Conservation (phyloP, 2,113 vertebrate genomes). For the Scolopax mira region DNA sequence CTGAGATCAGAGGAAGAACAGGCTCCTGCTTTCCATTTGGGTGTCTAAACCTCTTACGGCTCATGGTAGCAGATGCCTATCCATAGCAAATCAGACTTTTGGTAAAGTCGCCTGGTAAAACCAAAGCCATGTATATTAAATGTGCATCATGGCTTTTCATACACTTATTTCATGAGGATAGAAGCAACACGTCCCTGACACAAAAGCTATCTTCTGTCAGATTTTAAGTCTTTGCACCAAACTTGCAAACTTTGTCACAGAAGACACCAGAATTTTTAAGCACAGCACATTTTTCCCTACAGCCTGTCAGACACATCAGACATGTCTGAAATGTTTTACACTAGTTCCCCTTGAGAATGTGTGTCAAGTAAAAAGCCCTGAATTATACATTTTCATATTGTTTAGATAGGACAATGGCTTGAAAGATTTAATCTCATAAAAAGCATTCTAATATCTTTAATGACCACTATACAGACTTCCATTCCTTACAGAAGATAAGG, state of each 20-base stretch:
- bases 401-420: background rate
- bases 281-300: background rate
- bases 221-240: background rate
- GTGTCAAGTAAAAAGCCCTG: background rate
- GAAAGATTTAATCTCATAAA: conserved; percentile 22
- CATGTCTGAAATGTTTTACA: background rate
- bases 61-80: background rate
- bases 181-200: background rate
- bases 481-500: conserved; percentile 25
- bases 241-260: background rate
- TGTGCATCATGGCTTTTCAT: background rate
- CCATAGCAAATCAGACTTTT: background rate
- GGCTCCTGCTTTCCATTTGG: background rate
- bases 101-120: background rate
- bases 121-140: background rate
- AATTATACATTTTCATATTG: background rate
- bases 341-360: conserved; percentile 19
- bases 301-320: conserved; percentile 8
- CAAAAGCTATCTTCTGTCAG: background rate
- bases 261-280: conserved; percentile 1
- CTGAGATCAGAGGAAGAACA: background rate
- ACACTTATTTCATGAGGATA: background rate
- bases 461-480: background rate
- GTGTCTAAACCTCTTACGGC: background rate
- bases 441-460: conserved; percentile 35